phyloP scores from a whole-genome alignment of 2,888 invertebrate species.

The Geotrupes spiniger region DNA sequence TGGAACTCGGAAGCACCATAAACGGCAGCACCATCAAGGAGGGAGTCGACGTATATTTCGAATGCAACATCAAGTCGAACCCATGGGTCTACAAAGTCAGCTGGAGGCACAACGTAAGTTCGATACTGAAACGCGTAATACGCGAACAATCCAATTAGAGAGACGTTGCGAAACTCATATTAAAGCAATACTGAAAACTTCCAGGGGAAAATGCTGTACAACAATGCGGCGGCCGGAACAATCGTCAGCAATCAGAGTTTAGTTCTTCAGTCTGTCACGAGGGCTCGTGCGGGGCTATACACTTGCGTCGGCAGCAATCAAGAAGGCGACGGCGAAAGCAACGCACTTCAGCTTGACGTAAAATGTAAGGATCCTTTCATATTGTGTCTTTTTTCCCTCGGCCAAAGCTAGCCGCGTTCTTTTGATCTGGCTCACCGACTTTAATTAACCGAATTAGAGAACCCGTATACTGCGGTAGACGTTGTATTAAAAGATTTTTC shows the following conservation, averaged over 20 bases:
- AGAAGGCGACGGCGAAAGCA: slow-evolving; percentile 86
- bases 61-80: slow-evolving; percentile 86
- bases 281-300: slow-evolving; percentile 75
- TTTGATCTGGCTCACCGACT: too few species aligned
- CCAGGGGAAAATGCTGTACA: slow-evolving; percentile 74
- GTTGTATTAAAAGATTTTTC: too few species aligned
- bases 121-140: background rate
- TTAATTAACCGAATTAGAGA: too few species aligned
- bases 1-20: slow-evolving; percentile 79
- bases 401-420: too few species aligned
- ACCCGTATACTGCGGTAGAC: too few species aligned
- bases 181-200: slow-evolving; percentile 7
- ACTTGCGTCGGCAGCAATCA: slow-evolving; percentile 85
- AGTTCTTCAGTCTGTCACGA: slow-evolving; percentile 81
- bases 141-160: background rate
- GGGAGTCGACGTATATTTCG: slow-evolving; percentile 87
- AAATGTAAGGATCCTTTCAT: slow-evolving; percentile 65
- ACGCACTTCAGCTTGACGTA: slow-evolving; percentile 78
- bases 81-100: slow-evolving; percentile 78
- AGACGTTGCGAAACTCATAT: background rate
- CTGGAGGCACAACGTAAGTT: slow-evolving; percentile 74
- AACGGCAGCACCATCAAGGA: slow-evolving; percentile 79
- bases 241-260: slow-evolving; percentile 87
- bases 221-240: slow-evolving; percentile 75
- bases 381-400: too few species aligned